Conservation (phyloP, 2,797 vertebrate genomes). For the Manis javanica region DNA sequence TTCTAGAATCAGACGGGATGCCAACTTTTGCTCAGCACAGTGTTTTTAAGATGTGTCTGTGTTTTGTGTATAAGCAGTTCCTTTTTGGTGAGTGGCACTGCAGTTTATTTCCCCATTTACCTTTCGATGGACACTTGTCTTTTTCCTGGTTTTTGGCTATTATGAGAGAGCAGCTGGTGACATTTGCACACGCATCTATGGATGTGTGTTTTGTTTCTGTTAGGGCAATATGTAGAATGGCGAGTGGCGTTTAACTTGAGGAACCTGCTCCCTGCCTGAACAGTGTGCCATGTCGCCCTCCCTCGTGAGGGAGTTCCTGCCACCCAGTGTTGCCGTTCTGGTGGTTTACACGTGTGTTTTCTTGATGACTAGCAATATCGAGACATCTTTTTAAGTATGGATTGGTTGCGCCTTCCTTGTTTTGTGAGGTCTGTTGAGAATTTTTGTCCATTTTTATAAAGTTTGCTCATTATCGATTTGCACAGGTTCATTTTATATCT, state of each 20-base stretch:
- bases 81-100: neutral
- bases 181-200: too few relatives aligned
- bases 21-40: neutral
- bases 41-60: neutral
- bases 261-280: too few relatives aligned
- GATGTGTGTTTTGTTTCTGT: neutral
- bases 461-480: neutral
- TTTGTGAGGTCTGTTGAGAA: too few relatives aligned
- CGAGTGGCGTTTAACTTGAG: neutral
- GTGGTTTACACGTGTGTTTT: too few relatives aligned
- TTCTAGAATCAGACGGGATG: neutral
- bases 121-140: neutral
- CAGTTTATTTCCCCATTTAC: neutral
- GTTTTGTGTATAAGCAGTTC: neutral
- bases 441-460: neutral
- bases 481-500: too few relatives aligned
- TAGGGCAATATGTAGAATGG: neutral
- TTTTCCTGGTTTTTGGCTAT: too few relatives aligned
- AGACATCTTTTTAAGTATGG: neutral
- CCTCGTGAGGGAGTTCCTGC: too few relatives aligned
- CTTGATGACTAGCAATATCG: fast-evolving
- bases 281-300: too few relatives aligned
- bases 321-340: neutral
- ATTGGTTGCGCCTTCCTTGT: too few relatives aligned
- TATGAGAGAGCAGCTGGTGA: too few relatives aligned